phyloP scores from a whole-genome alignment of 2,888 invertebrate species.

The Lagria hirta region DNA sequence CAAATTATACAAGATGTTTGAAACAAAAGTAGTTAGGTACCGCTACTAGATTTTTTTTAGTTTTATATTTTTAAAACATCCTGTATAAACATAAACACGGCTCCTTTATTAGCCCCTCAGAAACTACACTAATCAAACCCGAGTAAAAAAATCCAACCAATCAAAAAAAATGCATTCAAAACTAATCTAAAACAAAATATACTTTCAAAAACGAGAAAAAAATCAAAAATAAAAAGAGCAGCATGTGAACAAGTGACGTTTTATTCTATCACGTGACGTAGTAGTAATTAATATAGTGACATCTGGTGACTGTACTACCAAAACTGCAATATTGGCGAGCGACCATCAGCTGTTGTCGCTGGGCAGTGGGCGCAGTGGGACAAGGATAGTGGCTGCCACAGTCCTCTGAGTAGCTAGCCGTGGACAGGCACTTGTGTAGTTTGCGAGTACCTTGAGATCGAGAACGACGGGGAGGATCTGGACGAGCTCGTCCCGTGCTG shows the following conservation, averaged over 20 bases:
- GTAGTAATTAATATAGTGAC: conserved; percentile 21
- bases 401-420: conserved; percentile 80
- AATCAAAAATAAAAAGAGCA: conserved; percentile 24
- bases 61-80: too few relatives aligned
- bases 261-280: conserved; percentile 24
- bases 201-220: conserved; percentile 16
- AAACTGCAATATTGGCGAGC: conserved; percentile 93
- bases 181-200: conserved; percentile 1
- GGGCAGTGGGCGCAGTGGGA: conserved; percentile 49
- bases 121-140: too few relatives aligned
- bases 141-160: not conserved
- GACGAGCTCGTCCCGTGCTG: conserved; percentile 51
- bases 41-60: too few relatives aligned
- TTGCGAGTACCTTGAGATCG: conserved; percentile 95
- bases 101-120: too few relatives aligned
- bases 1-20: too few relatives aligned
- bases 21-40: too few relatives aligned
- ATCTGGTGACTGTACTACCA: conserved; percentile 82
- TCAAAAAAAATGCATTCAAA: not conserved
- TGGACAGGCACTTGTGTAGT: conserved; percentile 89
- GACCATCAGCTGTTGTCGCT: conserved; percentile 69
- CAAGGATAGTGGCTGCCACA: conserved; percentile 54
- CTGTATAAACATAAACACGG: too few relatives aligned
- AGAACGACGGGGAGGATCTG: conserved; percentile 76
- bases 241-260: conserved; percentile 20